Evolutionary conservation across 2,113 vertebrate genomes (phyloP).

Genomic region (Eonycteris spelaea): DNA sequence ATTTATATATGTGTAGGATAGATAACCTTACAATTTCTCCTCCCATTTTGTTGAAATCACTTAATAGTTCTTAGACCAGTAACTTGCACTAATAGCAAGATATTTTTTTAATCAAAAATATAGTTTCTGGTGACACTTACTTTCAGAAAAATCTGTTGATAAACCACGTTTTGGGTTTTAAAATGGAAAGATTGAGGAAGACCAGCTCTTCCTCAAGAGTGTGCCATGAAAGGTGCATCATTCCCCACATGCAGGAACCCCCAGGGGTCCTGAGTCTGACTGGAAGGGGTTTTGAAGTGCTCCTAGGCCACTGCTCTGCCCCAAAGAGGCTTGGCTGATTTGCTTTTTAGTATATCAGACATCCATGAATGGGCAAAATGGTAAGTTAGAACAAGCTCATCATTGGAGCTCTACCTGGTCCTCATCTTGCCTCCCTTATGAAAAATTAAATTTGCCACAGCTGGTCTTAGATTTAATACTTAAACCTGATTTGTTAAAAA

Average conservation of each 20-base stretch:
- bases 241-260: neutral
- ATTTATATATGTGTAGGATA: neutral
- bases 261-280: too few relatives aligned
- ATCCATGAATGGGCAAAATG: accelerated
- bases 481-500: neutral
- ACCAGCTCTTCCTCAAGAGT: neutral
- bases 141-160: neutral
- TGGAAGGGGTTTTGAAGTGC: neutral
- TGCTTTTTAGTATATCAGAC: neutral
- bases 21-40: neutral
- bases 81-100: neutral
- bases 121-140: neutral
- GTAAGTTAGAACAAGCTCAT: too few relatives aligned
- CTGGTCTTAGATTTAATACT: neutral
- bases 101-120: neutral
- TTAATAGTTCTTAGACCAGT: neutral
- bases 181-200: neutral
- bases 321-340: neutral
- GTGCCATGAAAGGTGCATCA: accelerated
- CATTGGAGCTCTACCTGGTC: neutral
- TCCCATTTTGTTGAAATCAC: neutral
- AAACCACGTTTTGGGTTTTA: neutral
- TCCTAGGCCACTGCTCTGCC: neutral
- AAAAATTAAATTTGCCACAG: neutral
- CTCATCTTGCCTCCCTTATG: neutral